Evolutionary conservation across 2,113 vertebrate genomes (phyloP), one percentile per base, ranked within the genome.

Genomic region (Spea multiplicata): DNA sequence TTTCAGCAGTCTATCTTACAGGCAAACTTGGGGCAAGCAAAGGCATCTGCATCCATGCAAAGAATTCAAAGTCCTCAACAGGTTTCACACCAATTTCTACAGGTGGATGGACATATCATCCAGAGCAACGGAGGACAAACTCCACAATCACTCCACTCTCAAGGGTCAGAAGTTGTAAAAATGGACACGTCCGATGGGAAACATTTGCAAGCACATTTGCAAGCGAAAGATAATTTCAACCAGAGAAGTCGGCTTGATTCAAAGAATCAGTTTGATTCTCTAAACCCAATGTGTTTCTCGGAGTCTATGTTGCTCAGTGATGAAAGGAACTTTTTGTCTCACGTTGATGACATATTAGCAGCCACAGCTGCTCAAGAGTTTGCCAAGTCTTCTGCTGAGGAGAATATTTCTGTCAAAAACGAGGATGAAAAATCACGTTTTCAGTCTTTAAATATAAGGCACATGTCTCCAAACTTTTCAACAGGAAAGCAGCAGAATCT

Each of bases 311-410:
- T 99, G 7, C 94, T 99, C 59, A 91, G 88, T 5, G 97, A 99
- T 84, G 97, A 99, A 64, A 93, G 96, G 85, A 96, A 94, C 88
- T 97, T 99, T 86, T 89, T 99, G 76, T 98, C 97, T 83, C 97
- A 97, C 0, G 96, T 99, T 47, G 96, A 98, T 84, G 97, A 99
- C 86, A 98, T 99, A 68, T 90, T 99, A 72, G 96, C 97, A 85
- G 97, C 96, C 71, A 98, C 96, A 3, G 97, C 95, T 81, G 96
- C 94, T 68, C 94, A 97, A 85, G 96, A 99, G 84, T 98, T 98
- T 91, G 93, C 92, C 84, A 98, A 98, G 91, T 91, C 94, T 66
- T 92, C 96, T 78, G 92, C 85, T 47, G 95, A 96, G 81, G 90
- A 94, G 75, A 91, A 96, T 84, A 87, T 90, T 9, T 82, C 86